A percentile compares a stretch with the other conserved stretches of the same genome.
Evolutionary conservation across 2,113 vertebrate genomes (phyloP).

Genomic region (Sarotherodon lohbergeri): DNA sequence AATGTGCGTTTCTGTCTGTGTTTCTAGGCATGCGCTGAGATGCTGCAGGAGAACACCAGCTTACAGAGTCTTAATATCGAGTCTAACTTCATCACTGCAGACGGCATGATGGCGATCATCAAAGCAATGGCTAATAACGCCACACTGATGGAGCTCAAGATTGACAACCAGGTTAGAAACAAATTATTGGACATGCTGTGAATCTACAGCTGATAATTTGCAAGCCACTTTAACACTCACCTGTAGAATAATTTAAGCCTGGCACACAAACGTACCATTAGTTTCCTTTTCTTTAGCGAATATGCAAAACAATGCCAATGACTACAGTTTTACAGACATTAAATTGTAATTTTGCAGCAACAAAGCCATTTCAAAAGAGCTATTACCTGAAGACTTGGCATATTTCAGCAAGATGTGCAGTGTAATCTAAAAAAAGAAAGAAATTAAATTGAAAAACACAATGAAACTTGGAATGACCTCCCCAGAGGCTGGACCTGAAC

Average conservation of each 20-base stretch:
- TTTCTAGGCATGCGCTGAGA: conserved; percentile 84
- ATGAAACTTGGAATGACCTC: background rate
- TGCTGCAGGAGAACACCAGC: conserved; percentile 86
- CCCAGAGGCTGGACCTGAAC: background rate
- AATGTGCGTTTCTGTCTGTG: background rate
- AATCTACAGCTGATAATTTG: background rate
- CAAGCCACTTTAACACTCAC: background rate
- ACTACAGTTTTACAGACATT: background rate
- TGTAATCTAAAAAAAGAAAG: background rate
- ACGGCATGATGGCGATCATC: conserved; percentile 85
- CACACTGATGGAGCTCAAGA: conserved; percentile 82
- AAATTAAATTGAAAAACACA: background rate
- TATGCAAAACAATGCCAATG: background rate
- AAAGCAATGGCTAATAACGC: conserved; percentile 78
- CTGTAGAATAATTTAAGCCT: background rate
- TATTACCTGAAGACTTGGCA: background rate
- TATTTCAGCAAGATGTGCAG: background rate
- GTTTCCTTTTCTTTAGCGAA: background rate
- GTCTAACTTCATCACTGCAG: conserved; percentile 93
- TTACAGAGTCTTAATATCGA: conserved; percentile 91
- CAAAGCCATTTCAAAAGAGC: background rate
- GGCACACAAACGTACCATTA: background rate
- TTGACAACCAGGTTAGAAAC: conserved; percentile 88
- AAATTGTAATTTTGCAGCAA: background rate
- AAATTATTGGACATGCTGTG: background rate